These are phyloP conservation scores for Lymantria dispar DNA, from an alignment of 2,888 invertebrate species.

Conservation along the genomic window DNA sequence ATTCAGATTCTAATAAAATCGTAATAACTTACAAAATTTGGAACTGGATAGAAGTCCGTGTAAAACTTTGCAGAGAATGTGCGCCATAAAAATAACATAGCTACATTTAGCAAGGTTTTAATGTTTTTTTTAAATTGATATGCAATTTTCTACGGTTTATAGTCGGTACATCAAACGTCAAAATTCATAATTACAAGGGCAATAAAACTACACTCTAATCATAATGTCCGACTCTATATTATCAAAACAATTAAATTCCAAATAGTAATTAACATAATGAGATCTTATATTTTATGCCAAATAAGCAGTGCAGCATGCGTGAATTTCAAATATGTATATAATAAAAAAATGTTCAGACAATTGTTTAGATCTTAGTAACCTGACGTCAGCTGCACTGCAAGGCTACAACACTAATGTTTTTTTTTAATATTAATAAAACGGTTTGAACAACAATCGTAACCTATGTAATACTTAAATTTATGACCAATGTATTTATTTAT, in stretches of 20 bases:
- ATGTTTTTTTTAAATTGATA: conserved; percentile 26
- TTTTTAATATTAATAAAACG: conserved; percentile 16
- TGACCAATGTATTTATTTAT: conserved; percentile 16
- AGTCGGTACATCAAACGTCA: conserved; percentile 21
- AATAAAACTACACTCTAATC: conserved; percentile 16
- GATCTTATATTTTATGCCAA: conserved; percentile 47
- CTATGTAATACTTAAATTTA: conserved; percentile 37
- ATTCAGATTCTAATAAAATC: conserved; percentile 27
- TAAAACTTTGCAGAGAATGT: conserved; percentile 5
- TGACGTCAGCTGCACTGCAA: conserved; percentile 26
- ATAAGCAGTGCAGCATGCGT: conserved; percentile 30
- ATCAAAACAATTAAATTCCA: conserved; percentile 27
- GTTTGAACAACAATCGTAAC: conserved; percentile 28
- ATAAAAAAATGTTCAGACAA: not conserved
- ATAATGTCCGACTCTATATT: conserved; percentile 18
- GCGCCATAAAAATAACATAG: not conserved
- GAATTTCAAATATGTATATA: not conserved
- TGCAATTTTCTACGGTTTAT: conserved; percentile 27
- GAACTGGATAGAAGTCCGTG: not conserved
- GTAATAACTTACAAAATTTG: conserved; percentile 11
- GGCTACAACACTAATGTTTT: conserved; percentile 14
- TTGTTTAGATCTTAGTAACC: conserved; percentile 4
- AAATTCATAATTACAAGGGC: conserved; percentile 12
- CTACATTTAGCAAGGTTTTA: conserved; percentile 1
- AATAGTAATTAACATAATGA: conserved; percentile 49